Percentiles rank a stretch among this genome's conserved stretches.
Evolutionary conservation across 1,140 invertebrate genomes (phyloP).

Genomic region (Drosophila triauraria): DNA sequence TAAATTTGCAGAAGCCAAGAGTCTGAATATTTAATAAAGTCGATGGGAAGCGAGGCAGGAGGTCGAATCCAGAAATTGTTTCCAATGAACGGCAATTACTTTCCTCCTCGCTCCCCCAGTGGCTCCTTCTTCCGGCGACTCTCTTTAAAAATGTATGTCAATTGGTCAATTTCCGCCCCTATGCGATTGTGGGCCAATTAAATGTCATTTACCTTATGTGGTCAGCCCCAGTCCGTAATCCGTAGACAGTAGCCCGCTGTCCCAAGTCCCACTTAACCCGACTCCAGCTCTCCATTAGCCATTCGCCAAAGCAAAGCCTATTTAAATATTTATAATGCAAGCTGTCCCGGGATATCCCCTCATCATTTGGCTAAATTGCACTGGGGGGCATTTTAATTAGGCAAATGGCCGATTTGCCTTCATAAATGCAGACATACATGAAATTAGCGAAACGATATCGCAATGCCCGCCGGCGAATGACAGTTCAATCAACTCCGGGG

Average conservation of each 20-base stretch:
- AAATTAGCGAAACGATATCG: constrained; percentile 74
- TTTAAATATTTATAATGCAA: constrained; percentile 70
- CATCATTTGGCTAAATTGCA: constrained; percentile 39
- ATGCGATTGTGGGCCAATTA: constrained; percentile 69
- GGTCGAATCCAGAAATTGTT: constrained; percentile 33
- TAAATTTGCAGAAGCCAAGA: constrained; percentile 46
- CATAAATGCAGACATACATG: constrained; percentile 72
- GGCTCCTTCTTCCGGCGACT: constrained; percentile 25
- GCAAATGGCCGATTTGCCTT: constrained; percentile 60
- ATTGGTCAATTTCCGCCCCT: constrained; percentile 78
- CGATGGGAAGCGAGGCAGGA: constrained; percentile 49
- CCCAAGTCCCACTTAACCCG: constrained; percentile 8
- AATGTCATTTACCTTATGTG: constrained; percentile 76
- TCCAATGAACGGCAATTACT: constrained; percentile 63
- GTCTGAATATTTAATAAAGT: constrained; percentile 70
- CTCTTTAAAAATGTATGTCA: constrained; percentile 83
- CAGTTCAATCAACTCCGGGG: constrained; percentile 73
- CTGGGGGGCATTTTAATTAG: constrained; percentile 76
- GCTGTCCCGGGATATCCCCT: constrained; percentile 23
- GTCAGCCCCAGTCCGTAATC: constrained; percentile 6
- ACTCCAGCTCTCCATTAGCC: constrained; percentile 34
- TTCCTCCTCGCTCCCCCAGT: not conserved
- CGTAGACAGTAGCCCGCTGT: not conserved
- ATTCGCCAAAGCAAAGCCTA: constrained; percentile 49
- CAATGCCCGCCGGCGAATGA: constrained; percentile 71